These are phyloP conservation scores for Thymelicus sylvestris DNA, from an alignment of 2,888 invertebrate genomes.

Conservation along the genomic window DNA sequence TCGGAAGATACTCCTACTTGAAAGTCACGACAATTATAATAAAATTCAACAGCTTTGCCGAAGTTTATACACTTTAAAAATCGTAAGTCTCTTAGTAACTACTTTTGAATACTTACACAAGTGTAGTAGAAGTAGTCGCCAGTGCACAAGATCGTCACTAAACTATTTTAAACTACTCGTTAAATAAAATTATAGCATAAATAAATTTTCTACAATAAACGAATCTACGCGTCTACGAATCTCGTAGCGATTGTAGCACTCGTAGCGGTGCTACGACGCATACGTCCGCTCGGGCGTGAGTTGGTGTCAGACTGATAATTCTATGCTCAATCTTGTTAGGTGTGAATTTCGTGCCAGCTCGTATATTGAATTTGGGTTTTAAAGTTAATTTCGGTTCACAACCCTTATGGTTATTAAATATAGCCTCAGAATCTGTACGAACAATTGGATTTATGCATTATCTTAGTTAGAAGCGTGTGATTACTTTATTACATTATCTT, in stretches of 20 bases:
- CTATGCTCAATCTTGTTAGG: slow-evolving; percentile 1
- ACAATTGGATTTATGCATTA: no score
- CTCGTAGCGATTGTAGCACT: slow-evolving; percentile 17
- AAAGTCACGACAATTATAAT: slow-evolving; percentile 14
- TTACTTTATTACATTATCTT: no score
- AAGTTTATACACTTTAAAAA: slow-evolving; percentile 8
- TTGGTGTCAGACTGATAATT: slow-evolving; percentile 60
- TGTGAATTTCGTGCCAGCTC: slow-evolving; percentile 21
- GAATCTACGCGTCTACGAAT: neutral
- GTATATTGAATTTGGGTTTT: slow-evolving; percentile 13
- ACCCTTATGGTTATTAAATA: neutral
- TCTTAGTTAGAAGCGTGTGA: no score
- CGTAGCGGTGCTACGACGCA: slow-evolving; percentile 56
- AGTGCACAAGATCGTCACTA: slow-evolving; percentile 12
- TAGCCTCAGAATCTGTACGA: neutral
- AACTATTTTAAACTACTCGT: neutral
- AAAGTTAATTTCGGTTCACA: slow-evolving; percentile 11
- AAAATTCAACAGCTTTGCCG: slow-evolving; percentile 5
- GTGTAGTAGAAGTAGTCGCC: neutral
- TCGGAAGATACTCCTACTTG: slow-evolving; percentile 3
- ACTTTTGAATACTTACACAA: slow-evolving; percentile 24
- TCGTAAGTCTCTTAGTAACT: slow-evolving; percentile 18
- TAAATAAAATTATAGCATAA: no score
- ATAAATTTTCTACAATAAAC: no score
- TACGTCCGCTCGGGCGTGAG: slow-evolving; percentile 59